Percentiles rank a stretch among this genome's conserved stretches.
phyloP scores from a whole-genome alignment of 2,888 invertebrate genomes.

The Hedychridium roseum region DNA sequence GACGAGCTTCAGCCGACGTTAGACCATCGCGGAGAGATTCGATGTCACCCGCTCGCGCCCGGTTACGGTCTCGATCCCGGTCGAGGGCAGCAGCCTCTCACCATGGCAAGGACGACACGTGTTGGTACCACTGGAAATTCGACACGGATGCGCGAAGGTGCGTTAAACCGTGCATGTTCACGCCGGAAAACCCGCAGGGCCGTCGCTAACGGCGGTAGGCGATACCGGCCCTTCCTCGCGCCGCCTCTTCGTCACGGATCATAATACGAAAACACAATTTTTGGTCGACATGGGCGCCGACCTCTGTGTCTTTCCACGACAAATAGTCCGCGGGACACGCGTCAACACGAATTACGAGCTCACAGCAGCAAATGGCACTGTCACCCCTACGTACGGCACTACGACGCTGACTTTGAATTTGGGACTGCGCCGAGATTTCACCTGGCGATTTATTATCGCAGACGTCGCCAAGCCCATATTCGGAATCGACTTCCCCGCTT shows the following conservation, averaged over 20 bases:
- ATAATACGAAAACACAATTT: conserved; percentile 12
- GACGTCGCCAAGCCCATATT: too few species aligned
- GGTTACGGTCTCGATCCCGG: too few species aligned
- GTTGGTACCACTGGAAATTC: conserved; percentile 18
- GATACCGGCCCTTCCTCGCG: conserved; percentile 27
- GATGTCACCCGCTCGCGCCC: neutral
- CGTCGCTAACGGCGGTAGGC: conserved; percentile 40
- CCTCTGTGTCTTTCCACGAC: conserved; percentile 25
- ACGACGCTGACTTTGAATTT: too few species aligned
- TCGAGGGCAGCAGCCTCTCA: too few species aligned
- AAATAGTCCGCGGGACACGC: conserved; percentile 23
- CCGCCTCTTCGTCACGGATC: conserved; percentile 27
- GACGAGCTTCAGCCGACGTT: neutral
- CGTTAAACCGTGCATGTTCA: conserved; percentile 12
- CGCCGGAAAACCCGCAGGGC: conserved; percentile 37
- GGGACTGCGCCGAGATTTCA: too few species aligned
- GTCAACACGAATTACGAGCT: too few species aligned
- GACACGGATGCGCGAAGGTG: conserved; percentile 14
- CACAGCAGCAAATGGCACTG: conserved; percentile 47
- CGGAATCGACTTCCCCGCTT: conserved; percentile 48
- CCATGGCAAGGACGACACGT: too few species aligned
- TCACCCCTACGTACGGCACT: conserved; percentile 45
- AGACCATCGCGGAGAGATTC: neutral
- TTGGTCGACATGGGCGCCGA: conserved; percentile 30
- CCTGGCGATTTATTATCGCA: too few species aligned